Evolutionary conservation across 2,113 vertebrate genomes (phyloP), one percentile per base, ranked within the genome.

Genomic region (Oenanthe melanoleuca): DNA sequence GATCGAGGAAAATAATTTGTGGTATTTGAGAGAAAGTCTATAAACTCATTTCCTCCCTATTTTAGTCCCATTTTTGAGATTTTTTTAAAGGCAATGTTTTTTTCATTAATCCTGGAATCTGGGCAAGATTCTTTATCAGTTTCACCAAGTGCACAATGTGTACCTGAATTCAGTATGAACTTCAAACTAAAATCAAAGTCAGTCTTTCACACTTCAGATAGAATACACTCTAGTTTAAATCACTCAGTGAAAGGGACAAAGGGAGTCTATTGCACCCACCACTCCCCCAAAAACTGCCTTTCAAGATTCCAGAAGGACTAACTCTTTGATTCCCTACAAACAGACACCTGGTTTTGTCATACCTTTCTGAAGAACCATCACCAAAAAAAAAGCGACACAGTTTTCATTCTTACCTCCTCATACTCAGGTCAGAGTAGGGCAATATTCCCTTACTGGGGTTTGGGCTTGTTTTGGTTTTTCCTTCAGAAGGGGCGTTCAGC

Each of bases 1-100:
- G 63, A 91, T 85, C 2, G 59, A 92, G 78, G 91, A 92, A 96
- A 96, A 85, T 86, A 79, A 84, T 63, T 66, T 73, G n/a, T 57
- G 37, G 77, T 38, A 91, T 75, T 80, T 67, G 44, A 79, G 6
- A 79, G 29, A 60, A 22, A 77, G 26, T n/a, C 94, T 79, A 47
- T 24, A 44, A 77, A 17, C 26, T 77, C 31, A 45, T 47, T 86
- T 80, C 71, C 56, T 85, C 47, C 37, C 45, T 55, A 55, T 63
- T 80, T 79, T 34, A 77, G 50, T 55, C 16, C 17, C 16, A 31
- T 55, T 89, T 73, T 69, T 53, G 18, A 72, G 5, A 67, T 70
- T 75, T 65, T 80, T 78, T 49, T 6, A 47, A 50, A 74, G 29
- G 8, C n/a, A 19, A 20, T 24, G 13, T 21, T 86, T 74, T 78